Evolutionary conservation across 92 coral and sea anemone genomes (phyloP).

Genomic region (Zoanthus gigantus): DNA sequence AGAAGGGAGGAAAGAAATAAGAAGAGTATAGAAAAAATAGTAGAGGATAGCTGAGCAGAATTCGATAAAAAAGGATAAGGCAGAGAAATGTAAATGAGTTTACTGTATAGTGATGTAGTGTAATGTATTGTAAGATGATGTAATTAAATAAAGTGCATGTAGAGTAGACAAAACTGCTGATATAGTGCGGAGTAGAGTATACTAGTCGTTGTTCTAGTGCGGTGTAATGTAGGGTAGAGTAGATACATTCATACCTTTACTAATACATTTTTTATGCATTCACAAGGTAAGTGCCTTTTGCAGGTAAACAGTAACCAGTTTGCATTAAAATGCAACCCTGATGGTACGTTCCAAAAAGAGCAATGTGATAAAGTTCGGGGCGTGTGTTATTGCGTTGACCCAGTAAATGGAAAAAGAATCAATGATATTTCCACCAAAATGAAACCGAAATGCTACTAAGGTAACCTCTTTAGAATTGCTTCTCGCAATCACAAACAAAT

Average conservation of each 20-base stretch:
- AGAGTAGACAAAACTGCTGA: not conserved
- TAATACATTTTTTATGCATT: not conserved
- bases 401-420: not conserved
- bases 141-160: not conserved
- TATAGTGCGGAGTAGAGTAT: not conserved
- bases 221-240: not conserved
- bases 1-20: too few species aligned
- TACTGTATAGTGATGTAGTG: not conserved
- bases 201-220: not conserved
- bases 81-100: not conserved
- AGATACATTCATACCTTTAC: too few species aligned
- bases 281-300: conserved; percentile 17
- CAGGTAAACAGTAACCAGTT: not conserved
- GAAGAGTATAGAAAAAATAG: not conserved
- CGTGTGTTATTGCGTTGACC: conserved; percentile 15
- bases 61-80: not conserved
- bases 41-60: not conserved
- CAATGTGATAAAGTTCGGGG: not conserved
- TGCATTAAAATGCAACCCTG: conserved; percentile 20
- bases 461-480: not conserved
- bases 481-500: too few species aligned
- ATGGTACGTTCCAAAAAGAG: conserved; percentile 19
- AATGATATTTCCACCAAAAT: not conserved
- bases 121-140: not conserved
- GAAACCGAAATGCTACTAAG: not conserved